Evolutionary conservation across 2,797 vertebrate genomes (phyloP).

Genomic region (Cryptoblepharus egeriae): DNA sequence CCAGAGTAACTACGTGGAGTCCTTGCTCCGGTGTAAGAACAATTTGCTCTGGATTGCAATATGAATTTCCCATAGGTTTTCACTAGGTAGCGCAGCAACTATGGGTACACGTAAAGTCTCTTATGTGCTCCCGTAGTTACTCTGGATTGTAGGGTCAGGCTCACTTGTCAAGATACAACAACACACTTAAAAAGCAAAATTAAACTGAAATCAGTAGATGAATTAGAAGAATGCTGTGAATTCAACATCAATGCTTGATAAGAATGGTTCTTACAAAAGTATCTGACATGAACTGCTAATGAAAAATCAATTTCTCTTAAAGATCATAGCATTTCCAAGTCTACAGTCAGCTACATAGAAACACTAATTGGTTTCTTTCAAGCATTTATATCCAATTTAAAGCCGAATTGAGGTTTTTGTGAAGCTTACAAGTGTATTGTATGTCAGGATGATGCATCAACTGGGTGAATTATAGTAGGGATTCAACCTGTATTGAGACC

Average conservation of each 20-base stretch:
- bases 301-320: neutral
- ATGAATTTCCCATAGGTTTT: too few species aligned
- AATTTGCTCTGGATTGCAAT: too few species aligned
- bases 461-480: neutral
- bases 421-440: neutral
- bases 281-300: neutral
- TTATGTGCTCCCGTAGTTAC: too few species aligned
- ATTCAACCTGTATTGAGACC: too few species aligned
- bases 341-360: neutral
- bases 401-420: neutral
- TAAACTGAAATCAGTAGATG: neutral
- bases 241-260: neutral
- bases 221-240: neutral
- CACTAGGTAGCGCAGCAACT: too few species aligned
- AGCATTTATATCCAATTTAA: neutral
- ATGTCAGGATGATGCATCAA: neutral
- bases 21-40: too few species aligned
- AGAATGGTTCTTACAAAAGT: neutral
- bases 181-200: neutral
- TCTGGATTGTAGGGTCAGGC: too few species aligned
- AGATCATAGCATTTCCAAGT: neutral
- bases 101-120: too few species aligned
- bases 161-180: too few species aligned
- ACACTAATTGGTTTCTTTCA: neutral
- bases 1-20: too few species aligned